Base-by-base conservation (phyloP, 2,113 vertebrate genomes). In the Scortum barcoo region DNA sequence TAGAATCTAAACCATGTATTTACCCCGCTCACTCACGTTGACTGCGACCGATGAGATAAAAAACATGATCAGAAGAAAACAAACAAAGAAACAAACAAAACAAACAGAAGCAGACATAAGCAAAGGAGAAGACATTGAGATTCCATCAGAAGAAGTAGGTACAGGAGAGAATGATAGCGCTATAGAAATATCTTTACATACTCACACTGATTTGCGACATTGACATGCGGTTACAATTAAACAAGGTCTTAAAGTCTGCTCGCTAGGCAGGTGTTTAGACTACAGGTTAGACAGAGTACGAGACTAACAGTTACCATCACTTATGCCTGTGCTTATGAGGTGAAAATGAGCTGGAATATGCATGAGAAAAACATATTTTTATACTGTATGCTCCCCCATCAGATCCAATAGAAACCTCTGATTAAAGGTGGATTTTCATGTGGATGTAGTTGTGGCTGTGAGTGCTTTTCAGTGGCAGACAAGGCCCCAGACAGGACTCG, bases 1-100 rank as follows among this genome's bases (percentile, higher is more conserved):
- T 90, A 95, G 92, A 94, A 95, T 95, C 94, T 94, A 93, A 95
- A 94, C 94, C 94, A 78, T 95, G 96, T 96, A 96, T 96, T 96
- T 98, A 99, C 98, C 98, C 95, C 97, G 97, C 95, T 99, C 98
- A 95, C 98, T 98, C 95, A 99, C 96, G 96, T 99, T 99, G 96
- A 99, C 98, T 99, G 97, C 95, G 90, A 96, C 94, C 95, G 94
- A 95, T 94, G 95, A 94, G 90, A 95, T 94, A 89, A 94, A 91
- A 94, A 93, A 93, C 90, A 94, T 95, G 94, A 94, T 88, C 88
- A 93, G 93, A 94, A 83, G 93, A 91, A 95, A 94, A 95, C 89
- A 95, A 94, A 93, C 81, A 93, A 94, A 93, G 79, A 93, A 90
- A 89, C 67, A 94, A 92, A 94, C 85, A 88, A 88, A 90, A 89